Percentiles rank a stretch among this genome's conserved stretches.
These are phyloP conservation scores for Notolepis coatsorum DNA, from an alignment of 2,797 vertebrate genomes.

Conservation along the genomic window DNA sequence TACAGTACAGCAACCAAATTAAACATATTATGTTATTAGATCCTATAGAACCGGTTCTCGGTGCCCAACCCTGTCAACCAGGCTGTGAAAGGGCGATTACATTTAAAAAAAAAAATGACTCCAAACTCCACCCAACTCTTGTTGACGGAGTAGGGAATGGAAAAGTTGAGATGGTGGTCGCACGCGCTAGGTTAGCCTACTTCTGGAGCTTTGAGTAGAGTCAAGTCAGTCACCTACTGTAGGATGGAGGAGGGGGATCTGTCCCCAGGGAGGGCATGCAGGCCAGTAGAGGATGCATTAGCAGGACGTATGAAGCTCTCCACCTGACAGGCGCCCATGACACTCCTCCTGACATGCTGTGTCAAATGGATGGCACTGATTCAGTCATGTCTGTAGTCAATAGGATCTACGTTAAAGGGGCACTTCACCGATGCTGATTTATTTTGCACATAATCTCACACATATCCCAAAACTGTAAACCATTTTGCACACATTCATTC, in stretches of 20 bases:
- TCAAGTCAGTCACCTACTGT: constrained; percentile 56
- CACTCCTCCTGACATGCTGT: constrained; percentile 51
- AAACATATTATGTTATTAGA: no score
- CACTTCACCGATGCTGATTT: no score
- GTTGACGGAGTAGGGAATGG: not conserved
- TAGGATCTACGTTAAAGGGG: no score
- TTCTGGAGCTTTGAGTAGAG: constrained; percentile 33
- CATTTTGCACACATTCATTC: no score
- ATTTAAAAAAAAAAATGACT: constrained; percentile 23
- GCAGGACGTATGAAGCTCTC: constrained; percentile 60
- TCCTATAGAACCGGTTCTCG: no score
- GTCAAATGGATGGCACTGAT: constrained; percentile 34
- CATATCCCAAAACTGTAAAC: no score
- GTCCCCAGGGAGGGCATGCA: constrained; percentile 57
- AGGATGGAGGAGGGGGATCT: constrained; percentile 44
- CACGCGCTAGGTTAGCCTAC: constrained; percentile 44
- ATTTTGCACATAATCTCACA: no score
- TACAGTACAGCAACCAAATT: no score
- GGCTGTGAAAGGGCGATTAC: no score
- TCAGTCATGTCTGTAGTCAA: constrained; percentile 5
- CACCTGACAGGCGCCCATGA: constrained; percentile 50
- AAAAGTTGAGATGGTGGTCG: constrained; percentile 20
- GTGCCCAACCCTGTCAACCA: no score
- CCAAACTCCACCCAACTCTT: constrained; percentile 9
- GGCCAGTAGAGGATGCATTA: constrained; percentile 62